Conservation (phyloP, 2,888 invertebrate species). For the Hoplodrina blanda region DNA sequence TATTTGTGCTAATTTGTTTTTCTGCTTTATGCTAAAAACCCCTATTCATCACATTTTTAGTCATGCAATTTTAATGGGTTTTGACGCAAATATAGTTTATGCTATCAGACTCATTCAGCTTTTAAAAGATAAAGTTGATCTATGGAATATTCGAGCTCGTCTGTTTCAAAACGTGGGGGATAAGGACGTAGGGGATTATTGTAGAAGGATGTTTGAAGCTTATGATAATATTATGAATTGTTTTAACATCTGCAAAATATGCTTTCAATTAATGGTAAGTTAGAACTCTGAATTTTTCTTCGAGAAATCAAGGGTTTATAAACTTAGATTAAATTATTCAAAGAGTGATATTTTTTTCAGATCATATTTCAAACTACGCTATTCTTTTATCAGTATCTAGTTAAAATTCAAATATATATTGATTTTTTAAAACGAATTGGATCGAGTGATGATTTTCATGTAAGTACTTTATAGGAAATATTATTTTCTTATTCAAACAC, state of each 20-base stretch:
- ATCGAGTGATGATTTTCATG: not conserved
- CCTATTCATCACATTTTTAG: not conserved
- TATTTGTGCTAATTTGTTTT: not conserved
- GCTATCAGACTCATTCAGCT: constrained; percentile 1
- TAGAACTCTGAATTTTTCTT: not conserved
- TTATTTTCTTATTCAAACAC: no score
- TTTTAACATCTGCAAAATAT: not conserved
- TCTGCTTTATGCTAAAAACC: not conserved
- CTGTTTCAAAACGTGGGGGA: not conserved
- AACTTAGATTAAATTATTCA: no score
- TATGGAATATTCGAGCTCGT: constrained; percentile 10
- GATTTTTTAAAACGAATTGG: not conserved
- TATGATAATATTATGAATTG: constrained; percentile 3
- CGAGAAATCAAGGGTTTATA: not conserved
- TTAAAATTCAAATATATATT: not conserved
- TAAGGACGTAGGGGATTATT: not conserved
- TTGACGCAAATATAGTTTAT: constrained; percentile 5
- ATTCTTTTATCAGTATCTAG: not conserved
- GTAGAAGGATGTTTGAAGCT: not conserved
- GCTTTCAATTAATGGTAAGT: not conserved
- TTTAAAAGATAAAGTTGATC: constrained; percentile 9
- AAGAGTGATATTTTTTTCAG: not conserved
- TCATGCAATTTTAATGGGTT: not conserved
- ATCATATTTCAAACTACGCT: not conserved
- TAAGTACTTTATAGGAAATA: not conserved